These are phyloP conservation scores for Microdon myrmicae DNA, from an alignment of 2,888 invertebrate genomes.

Conservation along the genomic window DNA sequence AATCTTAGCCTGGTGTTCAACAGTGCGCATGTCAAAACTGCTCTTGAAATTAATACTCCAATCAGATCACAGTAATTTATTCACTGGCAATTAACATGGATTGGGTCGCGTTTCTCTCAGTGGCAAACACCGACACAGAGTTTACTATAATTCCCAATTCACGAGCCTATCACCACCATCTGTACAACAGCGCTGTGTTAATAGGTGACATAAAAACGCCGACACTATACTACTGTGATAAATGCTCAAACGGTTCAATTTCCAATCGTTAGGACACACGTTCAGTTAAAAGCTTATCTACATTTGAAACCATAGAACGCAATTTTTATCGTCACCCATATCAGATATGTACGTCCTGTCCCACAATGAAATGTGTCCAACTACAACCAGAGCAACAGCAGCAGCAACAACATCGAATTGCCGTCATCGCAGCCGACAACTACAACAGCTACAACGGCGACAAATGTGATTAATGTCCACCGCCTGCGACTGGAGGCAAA, in stretches of 20 bases:
- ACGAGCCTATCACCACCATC: constrained; percentile 47
- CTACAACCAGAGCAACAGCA: constrained; percentile 9
- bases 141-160: constrained; percentile 31
- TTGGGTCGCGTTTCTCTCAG: constrained; percentile 20
- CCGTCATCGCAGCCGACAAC: neutral
- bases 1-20: too few species aligned
- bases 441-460: constrained; percentile 15
- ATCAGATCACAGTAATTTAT: constrained; percentile 29
- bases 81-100: constrained; percentile 21
- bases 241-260: constrained; percentile 46
- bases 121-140: constrained; percentile 12
- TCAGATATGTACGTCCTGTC: constrained; percentile 8
- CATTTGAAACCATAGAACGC: constrained; percentile 34
- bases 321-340: constrained; percentile 46
- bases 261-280: constrained; percentile 38
- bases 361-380: constrained; percentile 5
- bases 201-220: constrained; percentile 31
- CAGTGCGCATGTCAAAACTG: constrained; percentile 10
- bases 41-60: constrained; percentile 32
- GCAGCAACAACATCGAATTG: neutral
- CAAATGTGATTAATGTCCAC: constrained; percentile 42
- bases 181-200: constrained; percentile 42
- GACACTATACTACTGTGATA: constrained; percentile 42
- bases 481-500: constrained; percentile 48
- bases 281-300: too few species aligned